Conservation (phyloP, 2,888 invertebrate genomes). For the Asteroscopus sphinx region DNA sequence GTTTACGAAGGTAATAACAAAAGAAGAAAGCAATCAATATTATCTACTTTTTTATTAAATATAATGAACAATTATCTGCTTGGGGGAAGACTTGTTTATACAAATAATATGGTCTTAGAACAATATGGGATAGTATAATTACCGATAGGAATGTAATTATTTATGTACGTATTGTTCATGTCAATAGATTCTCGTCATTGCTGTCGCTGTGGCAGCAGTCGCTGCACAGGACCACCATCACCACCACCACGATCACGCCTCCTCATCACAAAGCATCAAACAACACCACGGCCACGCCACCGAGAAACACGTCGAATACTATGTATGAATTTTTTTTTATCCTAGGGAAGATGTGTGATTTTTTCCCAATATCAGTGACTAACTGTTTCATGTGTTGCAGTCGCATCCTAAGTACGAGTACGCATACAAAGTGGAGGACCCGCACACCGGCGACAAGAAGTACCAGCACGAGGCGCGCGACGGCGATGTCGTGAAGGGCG, state of each 20-base stretch:
- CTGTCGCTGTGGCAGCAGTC: conserved; percentile 8
- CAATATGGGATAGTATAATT: too few relatives aligned
- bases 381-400: conserved; percentile 32
- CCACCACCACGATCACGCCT: conserved; percentile 45
- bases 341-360: too few relatives aligned
- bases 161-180: too few relatives aligned
- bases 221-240: conserved; percentile 48
- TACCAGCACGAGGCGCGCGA: conserved; percentile 84
- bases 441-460: conserved; percentile 87
- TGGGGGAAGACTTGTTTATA: too few relatives aligned
- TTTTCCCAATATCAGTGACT: too few relatives aligned
- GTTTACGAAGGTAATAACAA: too few relatives aligned
- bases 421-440: conserved; percentile 83
- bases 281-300: conserved; percentile 58
- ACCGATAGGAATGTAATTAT: too few relatives aligned
- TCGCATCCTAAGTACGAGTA: conserved; percentile 83
- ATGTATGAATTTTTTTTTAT: conserved; percentile 57
- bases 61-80: too few relatives aligned
- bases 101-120: too few relatives aligned
- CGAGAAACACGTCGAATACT: conserved; percentile 61
- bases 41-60: too few relatives aligned
- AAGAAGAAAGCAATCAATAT: too few relatives aligned
- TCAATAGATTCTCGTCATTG: conserved; percentile 18
- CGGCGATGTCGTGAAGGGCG: conserved; percentile 89
- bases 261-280: conserved; percentile 62